These are phyloP conservation scores for Clitarchus hookeri DNA, from an alignment of 2,888 invertebrate species.

Conservation along the genomic window DNA sequence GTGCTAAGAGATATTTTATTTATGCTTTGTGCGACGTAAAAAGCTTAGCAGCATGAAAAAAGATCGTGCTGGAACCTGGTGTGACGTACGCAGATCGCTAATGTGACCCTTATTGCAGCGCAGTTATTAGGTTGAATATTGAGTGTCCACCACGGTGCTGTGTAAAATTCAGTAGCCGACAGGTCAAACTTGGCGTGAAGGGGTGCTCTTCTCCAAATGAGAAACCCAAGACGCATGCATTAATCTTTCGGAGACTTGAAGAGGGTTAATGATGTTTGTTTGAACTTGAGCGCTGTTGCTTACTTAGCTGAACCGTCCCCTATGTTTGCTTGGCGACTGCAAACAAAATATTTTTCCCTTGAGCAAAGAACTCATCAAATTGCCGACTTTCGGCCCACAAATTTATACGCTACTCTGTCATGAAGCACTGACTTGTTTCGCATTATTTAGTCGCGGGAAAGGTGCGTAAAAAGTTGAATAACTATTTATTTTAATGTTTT, in stretches of 20 bases:
- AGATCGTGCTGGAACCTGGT: too few species aligned
- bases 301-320: not conserved
- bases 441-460: too few species aligned
- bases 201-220: not conserved
- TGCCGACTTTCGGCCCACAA: not conserved
- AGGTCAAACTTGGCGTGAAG: not conserved
- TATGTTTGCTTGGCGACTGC: not conserved
- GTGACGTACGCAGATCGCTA: too few species aligned
- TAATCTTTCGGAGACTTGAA: not conserved
- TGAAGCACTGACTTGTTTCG: too few species aligned
- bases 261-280: constrained; percentile 9
- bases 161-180: not conserved
- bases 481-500: too few species aligned
- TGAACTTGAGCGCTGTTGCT: not conserved
- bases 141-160: not conserved
- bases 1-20: too few species aligned
- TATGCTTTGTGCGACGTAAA: too few species aligned
- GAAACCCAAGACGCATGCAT: constrained; percentile 5
- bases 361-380: not conserved
- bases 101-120: too few species aligned
- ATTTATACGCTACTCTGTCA: too few species aligned
- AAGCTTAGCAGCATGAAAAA: too few species aligned
- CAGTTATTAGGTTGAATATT: not conserved
- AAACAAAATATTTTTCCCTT: not conserved
- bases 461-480: too few species aligned